Conservation (phyloP, 2,888 invertebrate species). For the Syritta pipiens region DNA sequence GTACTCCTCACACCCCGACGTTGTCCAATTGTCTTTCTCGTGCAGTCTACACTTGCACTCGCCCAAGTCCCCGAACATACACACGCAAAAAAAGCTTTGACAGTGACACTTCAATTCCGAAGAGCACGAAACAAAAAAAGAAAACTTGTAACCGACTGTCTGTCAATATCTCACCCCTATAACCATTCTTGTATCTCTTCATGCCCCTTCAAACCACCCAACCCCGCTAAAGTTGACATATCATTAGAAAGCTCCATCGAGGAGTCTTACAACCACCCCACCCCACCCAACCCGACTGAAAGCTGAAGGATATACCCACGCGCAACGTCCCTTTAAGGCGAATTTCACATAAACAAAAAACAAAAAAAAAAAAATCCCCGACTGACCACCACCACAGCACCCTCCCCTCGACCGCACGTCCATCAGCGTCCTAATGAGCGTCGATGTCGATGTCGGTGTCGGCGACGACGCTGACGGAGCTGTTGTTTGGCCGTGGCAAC, state of each 20-base stretch:
- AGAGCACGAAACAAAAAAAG: too few species aligned
- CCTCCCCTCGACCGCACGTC: slow-evolving; percentile 18
- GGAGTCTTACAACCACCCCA: background rate
- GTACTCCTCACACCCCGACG: too few species aligned
- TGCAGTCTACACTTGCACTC: too few species aligned
- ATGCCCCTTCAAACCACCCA: background rate
- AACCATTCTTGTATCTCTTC: background rate
- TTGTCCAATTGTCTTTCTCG: too few species aligned
- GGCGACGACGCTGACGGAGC: slow-evolving; percentile 1
- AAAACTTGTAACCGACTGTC: too few species aligned
- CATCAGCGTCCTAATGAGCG: slow-evolving; percentile 32
- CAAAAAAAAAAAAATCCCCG: background rate
- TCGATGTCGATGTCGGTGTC: slow-evolving; percentile 12
- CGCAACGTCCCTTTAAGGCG: slow-evolving; percentile 17
- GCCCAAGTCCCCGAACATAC: too few species aligned
- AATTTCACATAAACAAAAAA: background rate
- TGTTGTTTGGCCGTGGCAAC: slow-evolving; percentile 20
- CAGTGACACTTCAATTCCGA: too few species aligned
- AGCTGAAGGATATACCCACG: too few species aligned
- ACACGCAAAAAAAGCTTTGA: too few species aligned
- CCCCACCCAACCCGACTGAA: background rate
- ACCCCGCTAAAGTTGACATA: slow-evolving; percentile 4
- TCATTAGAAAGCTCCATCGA: slow-evolving; percentile 3
- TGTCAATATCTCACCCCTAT: background rate
- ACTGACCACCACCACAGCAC: slow-evolving; percentile 7